Evolutionary conservation across 1,140 invertebrate genomes (phyloP), one percentile per base, ranked within the genome.

Genomic region (Eueides isabella): DNA sequence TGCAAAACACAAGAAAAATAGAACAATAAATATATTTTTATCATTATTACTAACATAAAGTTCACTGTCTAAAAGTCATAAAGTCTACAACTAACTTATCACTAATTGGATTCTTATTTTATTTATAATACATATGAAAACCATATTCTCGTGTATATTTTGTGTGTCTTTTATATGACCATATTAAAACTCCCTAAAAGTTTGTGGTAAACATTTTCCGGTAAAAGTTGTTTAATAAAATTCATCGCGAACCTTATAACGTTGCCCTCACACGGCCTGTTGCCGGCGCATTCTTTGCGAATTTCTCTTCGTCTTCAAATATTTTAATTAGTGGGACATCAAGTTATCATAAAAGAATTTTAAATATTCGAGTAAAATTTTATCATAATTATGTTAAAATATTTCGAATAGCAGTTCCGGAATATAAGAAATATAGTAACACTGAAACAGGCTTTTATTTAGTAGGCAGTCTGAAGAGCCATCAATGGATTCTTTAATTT

Each of bases 311-410:
- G 31, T 26, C 68, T 33, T 44, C 67, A 48, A 61, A 30, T 71
- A 71, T 71, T 71, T 71, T 63, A 71, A 71, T 71, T 63, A 63
- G 35, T 61, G 35, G 26, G 19, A 55, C 44, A 55, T 55, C 23
- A 55, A 23, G 7, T 48, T 48, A 23, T 23, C 2, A 55, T 55
- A 11, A 9, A 19, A 23, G 7, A 55, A 55, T 55, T 55, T 55
- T 55, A 55, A 23, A 55, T 55, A 55, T 19, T 19, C 6, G 11
- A 26, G 44, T 23, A 19, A 23, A 0, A 26, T 23, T 23, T 44
- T 2, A 12, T 23, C 44, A 11, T n/a, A n/a, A 19, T 19, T 55
- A 4, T 38, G 12, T 38, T 23, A 55, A 55, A 23, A 55, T 55
- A 55, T 55, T 11, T 55, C 7, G 2, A 11, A 26, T n/a, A 55